A percentile compares a stretch with the other conserved stretches of the same genome.
phyloP scores from a whole-genome alignment of 2,797 vertebrate genomes.

The Ptychadena robeensis region DNA sequence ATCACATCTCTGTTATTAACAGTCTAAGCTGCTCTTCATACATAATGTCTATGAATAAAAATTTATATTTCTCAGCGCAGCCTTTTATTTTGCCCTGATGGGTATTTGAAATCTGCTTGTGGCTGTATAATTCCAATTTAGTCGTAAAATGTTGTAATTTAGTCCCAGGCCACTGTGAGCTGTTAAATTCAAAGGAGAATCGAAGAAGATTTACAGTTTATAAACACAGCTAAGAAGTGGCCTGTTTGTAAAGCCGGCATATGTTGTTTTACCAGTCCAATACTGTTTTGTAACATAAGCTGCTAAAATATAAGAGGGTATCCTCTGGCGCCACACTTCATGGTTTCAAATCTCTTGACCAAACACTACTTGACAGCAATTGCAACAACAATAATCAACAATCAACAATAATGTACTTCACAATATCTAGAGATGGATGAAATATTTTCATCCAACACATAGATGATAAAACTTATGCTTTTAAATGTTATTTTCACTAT shows the following conservation, averaged over 20 bases:
- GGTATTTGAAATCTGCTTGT: constrained; percentile 72
- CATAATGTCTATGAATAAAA: constrained; percentile 70
- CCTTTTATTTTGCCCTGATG: constrained; percentile 69
- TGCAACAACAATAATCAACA: too few species aligned
- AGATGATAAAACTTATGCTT: too few species aligned
- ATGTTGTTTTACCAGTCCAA: too few species aligned
- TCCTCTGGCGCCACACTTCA: too few species aligned
- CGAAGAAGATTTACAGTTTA: constrained; percentile 65
- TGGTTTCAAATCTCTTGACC: too few species aligned
- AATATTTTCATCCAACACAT: too few species aligned
- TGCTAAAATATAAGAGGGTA: too few species aligned
- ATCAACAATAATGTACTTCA: too few species aligned
- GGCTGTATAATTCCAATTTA: constrained; percentile 73
- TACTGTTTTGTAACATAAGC: too few species aligned
- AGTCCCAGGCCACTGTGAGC: constrained; percentile 65
- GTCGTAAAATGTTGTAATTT: constrained; percentile 71
- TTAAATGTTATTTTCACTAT: too few species aligned
- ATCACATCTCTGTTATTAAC: constrained; percentile 66
- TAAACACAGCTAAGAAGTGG: constrained; percentile 40
- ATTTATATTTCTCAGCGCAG: constrained; percentile 69
- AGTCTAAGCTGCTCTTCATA: constrained; percentile 64
- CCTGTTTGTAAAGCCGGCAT: not conserved
- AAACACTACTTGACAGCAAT: too few species aligned
- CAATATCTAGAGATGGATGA: too few species aligned
- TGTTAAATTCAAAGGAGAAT: constrained; percentile 66